Evolutionary conservation across 2,113 vertebrate genomes (phyloP), one percentile per base, ranked within the genome.

Genomic region (Eurystomus gularis): DNA sequence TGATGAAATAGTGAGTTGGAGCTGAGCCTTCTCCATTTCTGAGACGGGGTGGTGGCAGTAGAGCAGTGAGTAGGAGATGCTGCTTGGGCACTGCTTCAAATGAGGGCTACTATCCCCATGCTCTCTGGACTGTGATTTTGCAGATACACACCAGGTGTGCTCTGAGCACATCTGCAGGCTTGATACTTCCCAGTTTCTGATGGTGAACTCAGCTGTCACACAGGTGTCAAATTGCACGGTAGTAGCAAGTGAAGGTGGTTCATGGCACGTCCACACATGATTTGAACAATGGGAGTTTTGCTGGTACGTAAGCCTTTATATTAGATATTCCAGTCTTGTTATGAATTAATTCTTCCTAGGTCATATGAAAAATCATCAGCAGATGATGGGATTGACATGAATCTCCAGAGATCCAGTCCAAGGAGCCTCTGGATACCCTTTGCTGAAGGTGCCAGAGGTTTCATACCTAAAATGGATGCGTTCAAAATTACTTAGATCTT

Each of bases 401-500:
- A 9, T 46, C 29, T 69, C 17, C 52, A 87, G 24, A 76, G 25
- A 24, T 11, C 24, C 26, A 49, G 46, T 8, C 7, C 24, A 76
- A n/a, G 44, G 23, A 82, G 5, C 29, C 58, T 72, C 49, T 54
- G 21, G 21, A 40, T 54, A 85, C 19, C 17, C 10, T 86, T 44
- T 91, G 44, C 79, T 82, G 49, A 86, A 42, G 31, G 54, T 0
- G 5, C 9, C 11, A 54, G 62, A n/a, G 40, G 11, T 3, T 80
- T 31, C 40, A 46, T 29, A 40, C 5, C 26, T 82, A 29, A 91
- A 94, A 73, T 26, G 18, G 28, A 58, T 61, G 9, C 4, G 57
- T 80, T 61, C 44, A 75, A 39, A 90, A 42, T 44, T 88, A 84
- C 44, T 86, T 73, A 61, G 16, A 33, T 75, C 33, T 95, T 93